phyloP scores from a whole-genome alignment of 1,140 invertebrate genomes.

The Spodoptera litura region DNA sequence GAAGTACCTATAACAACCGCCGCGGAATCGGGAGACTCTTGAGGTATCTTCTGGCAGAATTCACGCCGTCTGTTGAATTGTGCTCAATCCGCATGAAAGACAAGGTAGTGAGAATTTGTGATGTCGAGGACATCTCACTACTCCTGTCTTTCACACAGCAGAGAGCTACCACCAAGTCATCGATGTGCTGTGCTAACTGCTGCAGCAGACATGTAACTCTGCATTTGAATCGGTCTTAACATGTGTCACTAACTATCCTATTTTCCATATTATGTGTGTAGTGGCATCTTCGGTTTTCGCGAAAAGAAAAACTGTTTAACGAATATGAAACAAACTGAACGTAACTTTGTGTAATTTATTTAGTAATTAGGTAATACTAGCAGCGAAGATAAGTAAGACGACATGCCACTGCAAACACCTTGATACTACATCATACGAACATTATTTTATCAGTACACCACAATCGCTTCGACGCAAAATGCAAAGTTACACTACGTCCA shows the following conservation, averaged over 20 bases:
- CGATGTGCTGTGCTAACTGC: conserved; percentile 9
- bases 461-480: conserved; percentile 35
- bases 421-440: background rate
- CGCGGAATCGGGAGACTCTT: background rate
- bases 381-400: conserved; percentile 1
- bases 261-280: background rate
- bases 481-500: conserved; percentile 34
- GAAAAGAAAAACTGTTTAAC: background rate
- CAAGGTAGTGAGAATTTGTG: conserved; percentile 85
- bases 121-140: conserved; percentile 83
- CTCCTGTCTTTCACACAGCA: conserved; percentile 81
- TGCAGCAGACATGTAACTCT: conserved; percentile 31
- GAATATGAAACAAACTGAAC: background rate
- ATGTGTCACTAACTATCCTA: background rate
- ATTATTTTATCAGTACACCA: conserved; percentile 16
- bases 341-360: background rate
- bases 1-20: conserved; percentile 9
- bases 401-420: conserved; percentile 35
- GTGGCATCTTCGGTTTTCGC: conserved; percentile 3
- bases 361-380: background rate
- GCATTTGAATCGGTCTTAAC: background rate
- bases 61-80: conserved; percentile 47
- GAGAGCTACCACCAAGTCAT: conserved; percentile 60
- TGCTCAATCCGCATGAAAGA: conserved; percentile 84
- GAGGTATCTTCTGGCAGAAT: conserved; percentile 37